A percentile compares a stretch with the other conserved stretches of the same genome.
Conservation (phyloP, 2,797 vertebrate genomes). For the Zenarchopterus dispar region DNA sequence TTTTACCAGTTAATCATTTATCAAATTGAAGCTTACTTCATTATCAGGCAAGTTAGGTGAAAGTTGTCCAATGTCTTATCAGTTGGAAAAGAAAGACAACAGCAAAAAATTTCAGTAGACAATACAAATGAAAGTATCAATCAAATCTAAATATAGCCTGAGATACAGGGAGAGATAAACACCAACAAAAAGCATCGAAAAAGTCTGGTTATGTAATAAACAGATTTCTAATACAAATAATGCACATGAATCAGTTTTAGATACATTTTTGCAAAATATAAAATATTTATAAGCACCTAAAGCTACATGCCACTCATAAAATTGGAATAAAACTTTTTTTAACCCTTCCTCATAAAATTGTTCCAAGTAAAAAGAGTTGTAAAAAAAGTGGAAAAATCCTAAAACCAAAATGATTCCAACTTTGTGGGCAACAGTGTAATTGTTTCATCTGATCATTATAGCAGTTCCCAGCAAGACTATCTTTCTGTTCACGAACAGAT, state of each 20-base stretch:
- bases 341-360: not conserved
- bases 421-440: not conserved
- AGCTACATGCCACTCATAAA: too few species aligned
- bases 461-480: too few species aligned
- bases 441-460: too few species aligned
- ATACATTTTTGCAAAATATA: too few species aligned
- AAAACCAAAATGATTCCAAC: not conserved
- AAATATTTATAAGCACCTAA: too few species aligned
- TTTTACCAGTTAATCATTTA: not conserved
- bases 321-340: too few species aligned
- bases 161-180: not conserved
- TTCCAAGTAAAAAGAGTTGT: not conserved
- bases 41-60: too few species aligned
- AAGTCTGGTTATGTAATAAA: not conserved
- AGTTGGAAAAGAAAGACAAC: not conserved
- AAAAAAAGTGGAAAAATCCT: not conserved
- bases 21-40: too few species aligned
- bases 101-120: not conserved
- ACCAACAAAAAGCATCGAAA: not conserved
- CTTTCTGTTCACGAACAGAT: too few species aligned
- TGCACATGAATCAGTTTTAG: not conserved
- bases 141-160: not conserved
- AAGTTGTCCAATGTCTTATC: not conserved
- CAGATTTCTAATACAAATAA: not conserved
- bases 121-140: not conserved